These are phyloP conservation scores for Myripristis jacobus DNA, from an alignment of 2,797 vertebrate genomes.

Conservation along the genomic window DNA sequence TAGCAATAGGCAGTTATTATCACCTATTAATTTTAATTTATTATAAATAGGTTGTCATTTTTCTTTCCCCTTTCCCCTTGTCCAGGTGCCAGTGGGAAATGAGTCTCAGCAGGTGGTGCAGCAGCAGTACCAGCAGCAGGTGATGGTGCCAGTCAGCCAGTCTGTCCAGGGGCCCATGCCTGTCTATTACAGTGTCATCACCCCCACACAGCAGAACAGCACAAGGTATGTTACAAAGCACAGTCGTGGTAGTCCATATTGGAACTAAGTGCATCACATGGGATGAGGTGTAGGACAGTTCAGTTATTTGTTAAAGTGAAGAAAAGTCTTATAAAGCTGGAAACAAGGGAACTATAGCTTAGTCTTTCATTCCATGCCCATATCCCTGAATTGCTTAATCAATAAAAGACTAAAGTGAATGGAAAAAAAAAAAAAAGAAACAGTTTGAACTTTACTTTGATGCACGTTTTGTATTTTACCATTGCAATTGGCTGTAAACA, in stretches of 20 bases:
- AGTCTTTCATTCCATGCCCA: too few relatives aligned
- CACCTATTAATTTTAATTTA: background rate
- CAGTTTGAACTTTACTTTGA: too few relatives aligned
- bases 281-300: too few relatives aligned
- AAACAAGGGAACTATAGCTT: too few relatives aligned
- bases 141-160: constrained; percentile 95
- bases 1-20: background rate
- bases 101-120: constrained; percentile 95
- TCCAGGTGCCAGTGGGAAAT: constrained; percentile 92
- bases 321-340: too few relatives aligned
- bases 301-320: too few relatives aligned
- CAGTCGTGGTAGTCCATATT: background rate
- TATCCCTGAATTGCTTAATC: too few relatives aligned
- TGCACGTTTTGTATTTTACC: too few relatives aligned
- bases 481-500: too few relatives aligned
- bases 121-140: constrained; percentile 95
- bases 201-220: constrained; percentile 94
- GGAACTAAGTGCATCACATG: too few relatives aligned
- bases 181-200: constrained; percentile 97
- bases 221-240: constrained; percentile 84
- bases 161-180: constrained; percentile 95
- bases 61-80: background rate
- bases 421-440: too few relatives aligned
- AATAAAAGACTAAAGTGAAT: too few relatives aligned
- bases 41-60: background rate